phyloP scores from a whole-genome alignment of 2,888 invertebrate species.

The Tetragnatha montana region DNA sequence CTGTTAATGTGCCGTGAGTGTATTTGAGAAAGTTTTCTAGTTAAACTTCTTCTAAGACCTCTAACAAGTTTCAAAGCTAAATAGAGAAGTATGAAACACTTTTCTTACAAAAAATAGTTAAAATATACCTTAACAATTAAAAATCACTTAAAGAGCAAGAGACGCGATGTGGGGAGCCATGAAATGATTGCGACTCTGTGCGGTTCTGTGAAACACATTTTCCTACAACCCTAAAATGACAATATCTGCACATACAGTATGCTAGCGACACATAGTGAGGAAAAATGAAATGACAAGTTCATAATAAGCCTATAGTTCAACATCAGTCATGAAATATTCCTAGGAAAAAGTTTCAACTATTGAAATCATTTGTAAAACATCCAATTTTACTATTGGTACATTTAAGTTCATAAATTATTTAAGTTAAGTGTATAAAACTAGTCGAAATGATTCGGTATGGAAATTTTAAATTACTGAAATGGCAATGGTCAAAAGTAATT shows the following conservation, averaged over 20 bases:
- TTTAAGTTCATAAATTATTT: no score
- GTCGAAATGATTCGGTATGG: no score
- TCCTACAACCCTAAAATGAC: neutral
- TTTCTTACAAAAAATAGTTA: neutral
- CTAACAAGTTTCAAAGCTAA: neutral
- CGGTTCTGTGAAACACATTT: neutral
- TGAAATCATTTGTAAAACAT: no score
- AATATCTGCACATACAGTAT: constrained; percentile 13
- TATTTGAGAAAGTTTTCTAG: neutral
- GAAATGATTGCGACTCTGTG: neutral
- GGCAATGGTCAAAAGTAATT: no score
- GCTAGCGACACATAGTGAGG: constrained; percentile 65
- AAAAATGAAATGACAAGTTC: constrained; percentile 41
- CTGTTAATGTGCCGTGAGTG: neutral
- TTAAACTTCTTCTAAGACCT: neutral
- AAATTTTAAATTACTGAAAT: no score
- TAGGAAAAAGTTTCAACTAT: no score
- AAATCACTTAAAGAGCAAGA: neutral
- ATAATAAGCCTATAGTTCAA: neutral
- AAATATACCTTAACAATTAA: neutral
- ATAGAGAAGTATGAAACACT: neutral
- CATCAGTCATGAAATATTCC: no score
- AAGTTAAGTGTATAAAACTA: no score
- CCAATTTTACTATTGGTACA: no score
- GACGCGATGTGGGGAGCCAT: neutral